Percentiles rank a stretch among this genome's conserved stretches.
Evolutionary conservation across 2,888 invertebrate species (phyloP).

Genomic region (Brachypterus glaber): DNA sequence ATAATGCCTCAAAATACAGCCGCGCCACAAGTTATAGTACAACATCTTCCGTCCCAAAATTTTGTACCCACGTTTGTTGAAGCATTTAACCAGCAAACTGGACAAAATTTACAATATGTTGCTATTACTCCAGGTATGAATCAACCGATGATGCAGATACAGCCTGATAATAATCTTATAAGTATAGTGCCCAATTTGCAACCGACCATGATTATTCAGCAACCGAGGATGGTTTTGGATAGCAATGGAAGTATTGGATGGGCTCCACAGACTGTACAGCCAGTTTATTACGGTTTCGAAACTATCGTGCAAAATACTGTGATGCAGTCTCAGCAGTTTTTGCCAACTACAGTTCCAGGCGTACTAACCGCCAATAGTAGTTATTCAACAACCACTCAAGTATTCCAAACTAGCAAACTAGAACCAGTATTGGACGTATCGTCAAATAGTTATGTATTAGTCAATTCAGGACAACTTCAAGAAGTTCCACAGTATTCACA

Average conservation of each 20-base stretch:
- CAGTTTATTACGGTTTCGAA: conserved; percentile 74
- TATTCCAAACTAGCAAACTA: conserved; percentile 77
- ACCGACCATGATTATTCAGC: conserved; percentile 36
- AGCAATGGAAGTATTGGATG: conserved; percentile 38
- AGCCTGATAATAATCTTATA: conserved; percentile 38
- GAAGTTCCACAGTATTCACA: conserved; percentile 23
- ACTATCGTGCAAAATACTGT: conserved; percentile 82
- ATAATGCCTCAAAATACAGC: conserved; percentile 20
- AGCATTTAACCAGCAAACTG: conserved; percentile 58
- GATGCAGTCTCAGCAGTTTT: conserved; percentile 81
- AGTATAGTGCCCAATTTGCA: conserved; percentile 35
- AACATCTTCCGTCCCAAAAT: conserved; percentile 46
- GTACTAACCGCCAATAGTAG: conserved; percentile 73
- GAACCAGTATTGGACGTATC: conserved; percentile 72
- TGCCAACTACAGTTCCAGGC: conserved; percentile 71
- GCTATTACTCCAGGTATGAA: conserved; percentile 52
- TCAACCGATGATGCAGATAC: conserved; percentile 42
- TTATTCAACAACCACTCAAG: conserved; percentile 75
- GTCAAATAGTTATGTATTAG: conserved; percentile 56
- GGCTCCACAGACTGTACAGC: conserved; percentile 51
- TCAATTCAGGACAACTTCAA: conserved; percentile 52
- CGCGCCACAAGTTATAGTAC: conserved; percentile 56
- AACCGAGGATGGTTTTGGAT: conserved; percentile 36
- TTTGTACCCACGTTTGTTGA: conserved; percentile 57
- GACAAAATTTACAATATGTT: conserved; percentile 67